A percentile compares a stretch with the other conserved stretches of the same genome.
Evolutionary conservation across 1,140 invertebrate species (phyloP).

Genomic region (Ceratoteleas bidentatus): DNA sequence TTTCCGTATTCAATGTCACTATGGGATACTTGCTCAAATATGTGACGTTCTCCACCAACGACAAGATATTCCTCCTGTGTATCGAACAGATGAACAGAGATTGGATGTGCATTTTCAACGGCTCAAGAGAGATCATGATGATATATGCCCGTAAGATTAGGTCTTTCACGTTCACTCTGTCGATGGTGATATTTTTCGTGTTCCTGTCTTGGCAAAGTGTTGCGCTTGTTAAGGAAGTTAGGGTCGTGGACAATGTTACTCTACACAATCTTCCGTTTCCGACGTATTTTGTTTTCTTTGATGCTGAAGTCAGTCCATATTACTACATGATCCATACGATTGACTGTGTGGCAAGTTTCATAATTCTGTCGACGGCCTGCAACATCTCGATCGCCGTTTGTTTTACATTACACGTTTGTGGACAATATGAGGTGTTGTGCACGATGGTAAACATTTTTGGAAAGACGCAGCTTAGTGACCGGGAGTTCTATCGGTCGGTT

Average conservation of each 20-base stretch:
- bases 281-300: conserved; percentile 18
- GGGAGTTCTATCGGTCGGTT: not conserved
- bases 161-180: not conserved
- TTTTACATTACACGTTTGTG: conserved; percentile 16
- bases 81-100: conserved; percentile 3
- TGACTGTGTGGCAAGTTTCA: not conserved
- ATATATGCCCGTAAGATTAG: conserved; percentile 1
- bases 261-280: conserved; percentile 16
- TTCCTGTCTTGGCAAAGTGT: conserved; percentile 9
- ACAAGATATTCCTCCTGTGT: not conserved
- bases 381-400: conserved; percentile 4
- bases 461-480: not conserved
- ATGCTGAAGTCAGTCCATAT: conserved; percentile 8
- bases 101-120: not conserved
- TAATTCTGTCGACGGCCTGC: conserved; percentile 3
- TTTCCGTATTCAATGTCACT: conserved; percentile 6
- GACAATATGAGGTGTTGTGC: conserved; percentile 15
- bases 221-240: conserved; percentile 1
- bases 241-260: not conserved
- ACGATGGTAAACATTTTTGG: conserved; percentile 1
- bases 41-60: not conserved
- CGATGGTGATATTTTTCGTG: not conserved
- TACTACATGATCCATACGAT: conserved; percentile 17
- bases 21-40: conserved; percentile 9
- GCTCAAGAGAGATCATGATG: conserved; percentile 4